Percentiles rank a stretch among this genome's conserved stretches.
These are phyloP conservation scores for Thereuonema tuberculata DNA, from an alignment of 1,140 invertebrate genomes.

Conservation along the genomic window DNA sequence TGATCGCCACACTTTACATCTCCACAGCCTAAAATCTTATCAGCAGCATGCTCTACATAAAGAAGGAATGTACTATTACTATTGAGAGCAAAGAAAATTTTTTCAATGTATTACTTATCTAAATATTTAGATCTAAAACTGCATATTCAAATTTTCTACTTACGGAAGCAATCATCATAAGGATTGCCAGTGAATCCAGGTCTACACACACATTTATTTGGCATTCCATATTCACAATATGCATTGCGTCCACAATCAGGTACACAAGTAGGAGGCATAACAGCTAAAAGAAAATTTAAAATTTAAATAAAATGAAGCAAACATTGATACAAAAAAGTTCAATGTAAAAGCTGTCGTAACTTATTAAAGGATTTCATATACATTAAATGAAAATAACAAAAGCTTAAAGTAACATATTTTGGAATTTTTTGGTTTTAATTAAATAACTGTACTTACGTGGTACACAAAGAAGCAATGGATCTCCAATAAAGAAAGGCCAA, in stretches of 20 bases:
- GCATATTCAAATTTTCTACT: too few species aligned
- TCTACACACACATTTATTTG: slow-evolving; percentile 63
- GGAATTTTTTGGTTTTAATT: background rate
- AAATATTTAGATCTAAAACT: too few species aligned
- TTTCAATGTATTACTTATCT: slow-evolving; percentile 1
- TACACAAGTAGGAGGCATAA: slow-evolving; percentile 56
- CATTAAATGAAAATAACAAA: too few species aligned
- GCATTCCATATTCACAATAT: slow-evolving; percentile 71
- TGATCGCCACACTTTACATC: slow-evolving; percentile 49
- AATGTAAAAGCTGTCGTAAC: too few species aligned
- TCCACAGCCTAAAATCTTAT: slow-evolving; percentile 16
- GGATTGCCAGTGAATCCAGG: slow-evolving; percentile 71
- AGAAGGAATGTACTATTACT: slow-evolving; percentile 11
- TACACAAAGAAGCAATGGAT: slow-evolving; percentile 75
- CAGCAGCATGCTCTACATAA: too few species aligned
- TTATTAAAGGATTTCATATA: too few species aligned
- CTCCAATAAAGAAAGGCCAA: slow-evolving; percentile 70
- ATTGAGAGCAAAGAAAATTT: background rate
- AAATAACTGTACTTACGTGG: slow-evolving; percentile 47
- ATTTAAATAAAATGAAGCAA: background rate
- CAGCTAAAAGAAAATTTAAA: slow-evolving; percentile 36
- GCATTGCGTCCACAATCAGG: slow-evolving; percentile 67
- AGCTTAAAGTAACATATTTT: too few species aligned
- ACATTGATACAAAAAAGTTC: background rate
- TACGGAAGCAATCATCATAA: slow-evolving; percentile 54